Evolutionary conservation across 2,113 vertebrate genomes (phyloP).

Genomic region (Chrysemys picta): DNA sequence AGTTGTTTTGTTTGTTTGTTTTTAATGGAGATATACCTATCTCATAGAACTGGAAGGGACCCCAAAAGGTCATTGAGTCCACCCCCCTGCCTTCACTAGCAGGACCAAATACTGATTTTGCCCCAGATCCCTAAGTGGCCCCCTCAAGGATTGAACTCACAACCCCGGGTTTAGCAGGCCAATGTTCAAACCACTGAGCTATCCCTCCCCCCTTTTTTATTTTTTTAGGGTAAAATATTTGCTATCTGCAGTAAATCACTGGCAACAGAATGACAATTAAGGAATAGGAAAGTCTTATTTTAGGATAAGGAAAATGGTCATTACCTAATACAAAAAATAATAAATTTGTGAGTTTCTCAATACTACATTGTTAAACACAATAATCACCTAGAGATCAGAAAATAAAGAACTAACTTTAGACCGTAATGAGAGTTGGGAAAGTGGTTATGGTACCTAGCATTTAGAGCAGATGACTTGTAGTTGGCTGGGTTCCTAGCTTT

Average conservation of each 20-base stretch:
- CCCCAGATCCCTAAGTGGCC: too few species aligned
- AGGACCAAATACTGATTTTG: too few species aligned
- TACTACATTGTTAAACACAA: not conserved
- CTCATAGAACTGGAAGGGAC: too few species aligned
- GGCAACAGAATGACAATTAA: accelerated
- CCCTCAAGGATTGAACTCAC: too few species aligned
- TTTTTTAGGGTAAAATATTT: not conserved
- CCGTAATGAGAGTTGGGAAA: not conserved
- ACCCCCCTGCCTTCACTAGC: too few species aligned
- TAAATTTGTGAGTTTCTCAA: not conserved
- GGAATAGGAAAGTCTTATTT: not conserved
- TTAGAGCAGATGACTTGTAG: not conserved
- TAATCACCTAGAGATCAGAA: not conserved
- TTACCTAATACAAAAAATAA: not conserved
- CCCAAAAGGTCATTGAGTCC: too few species aligned
- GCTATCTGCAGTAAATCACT: not conserved
- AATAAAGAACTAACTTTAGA: too few species aligned
- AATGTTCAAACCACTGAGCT: too few species aligned
- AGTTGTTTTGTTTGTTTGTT: not conserved
- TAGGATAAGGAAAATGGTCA: not conserved
- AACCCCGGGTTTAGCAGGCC: too few species aligned
- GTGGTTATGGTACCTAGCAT: not conserved
- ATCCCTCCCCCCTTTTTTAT: too few species aligned
- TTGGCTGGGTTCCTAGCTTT: not conserved
- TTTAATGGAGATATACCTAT: too few species aligned